These are phyloP conservation scores for Eustalomyia histrio DNA, from an alignment of 2,888 invertebrate genomes.

Conservation along the genomic window DNA sequence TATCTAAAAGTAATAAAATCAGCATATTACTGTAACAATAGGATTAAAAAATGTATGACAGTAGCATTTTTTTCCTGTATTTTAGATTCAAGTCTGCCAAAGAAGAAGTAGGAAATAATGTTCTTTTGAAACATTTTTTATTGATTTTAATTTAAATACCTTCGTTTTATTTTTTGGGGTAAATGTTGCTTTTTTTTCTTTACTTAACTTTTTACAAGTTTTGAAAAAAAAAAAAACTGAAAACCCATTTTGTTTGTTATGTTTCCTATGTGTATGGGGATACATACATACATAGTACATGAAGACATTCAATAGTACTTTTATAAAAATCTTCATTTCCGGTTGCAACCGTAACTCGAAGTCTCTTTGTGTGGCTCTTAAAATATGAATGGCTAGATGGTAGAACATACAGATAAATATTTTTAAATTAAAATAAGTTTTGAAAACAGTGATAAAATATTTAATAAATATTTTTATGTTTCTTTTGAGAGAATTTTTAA, in stretches of 20 bases:
- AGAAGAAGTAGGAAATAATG: not conserved
- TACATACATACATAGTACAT: no score
- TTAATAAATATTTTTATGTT: no score
- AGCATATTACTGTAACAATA: constrained; percentile 16
- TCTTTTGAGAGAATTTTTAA: not conserved
- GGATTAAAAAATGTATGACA: constrained; percentile 1
- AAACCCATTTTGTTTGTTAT: constrained; percentile 32
- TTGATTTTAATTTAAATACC: constrained; percentile 21
- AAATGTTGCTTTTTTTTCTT: not conserved
- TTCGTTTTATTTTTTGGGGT: not conserved
- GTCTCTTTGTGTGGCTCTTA: constrained; percentile 32
- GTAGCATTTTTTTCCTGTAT: not conserved
- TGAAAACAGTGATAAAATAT: not conserved
- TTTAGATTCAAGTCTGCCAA: not conserved
- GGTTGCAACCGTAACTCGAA: constrained; percentile 66
- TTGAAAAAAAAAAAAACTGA: not conserved
- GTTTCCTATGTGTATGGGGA: constrained; percentile 24
- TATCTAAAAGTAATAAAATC: not conserved
- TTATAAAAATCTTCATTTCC: constrained; percentile 73
- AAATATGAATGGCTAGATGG: constrained; percentile 20
- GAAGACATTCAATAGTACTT: not conserved
- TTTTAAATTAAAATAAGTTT: constrained; percentile 47
- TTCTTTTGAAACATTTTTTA: constrained; percentile 34
- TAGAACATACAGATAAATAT: constrained; percentile 11
- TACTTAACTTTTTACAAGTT: not conserved